These are phyloP conservation scores for Sphenodon punctatus DNA, from an alignment of 2,797 vertebrate genomes.

Conservation along the genomic window DNA sequence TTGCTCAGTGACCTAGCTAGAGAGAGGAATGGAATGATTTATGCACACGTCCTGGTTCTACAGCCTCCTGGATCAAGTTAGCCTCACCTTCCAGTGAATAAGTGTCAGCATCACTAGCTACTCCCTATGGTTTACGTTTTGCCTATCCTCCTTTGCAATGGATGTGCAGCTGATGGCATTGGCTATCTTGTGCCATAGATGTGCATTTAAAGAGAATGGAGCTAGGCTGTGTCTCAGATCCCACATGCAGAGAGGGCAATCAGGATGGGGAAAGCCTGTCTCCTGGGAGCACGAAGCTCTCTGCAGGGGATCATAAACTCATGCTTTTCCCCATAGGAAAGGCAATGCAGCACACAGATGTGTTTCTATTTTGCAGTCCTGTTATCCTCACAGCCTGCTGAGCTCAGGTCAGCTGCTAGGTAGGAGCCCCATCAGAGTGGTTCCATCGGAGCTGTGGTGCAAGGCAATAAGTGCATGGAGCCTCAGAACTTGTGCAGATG, in stretches of 20 bases:
- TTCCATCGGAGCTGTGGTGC: not conserved
- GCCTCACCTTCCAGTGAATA: not conserved
- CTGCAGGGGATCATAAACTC: too few relatives aligned
- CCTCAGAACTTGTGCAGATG: not conserved
- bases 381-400: not conserved
- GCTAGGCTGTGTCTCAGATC: not conserved
- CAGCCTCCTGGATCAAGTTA: not conserved
- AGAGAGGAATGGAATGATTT: not conserved
- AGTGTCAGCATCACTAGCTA: not conserved
- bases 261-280: not conserved
- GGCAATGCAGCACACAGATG: not conserved
- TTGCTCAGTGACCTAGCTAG: conserved; percentile 27
- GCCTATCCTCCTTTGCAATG: not conserved
- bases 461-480: not conserved
- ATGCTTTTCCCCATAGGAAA: too few relatives aligned
- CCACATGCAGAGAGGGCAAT: not conserved
- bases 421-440: not conserved
- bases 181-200: not conserved
- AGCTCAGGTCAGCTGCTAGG: not conserved
- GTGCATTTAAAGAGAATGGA: not conserved
- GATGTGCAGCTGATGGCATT: not conserved
- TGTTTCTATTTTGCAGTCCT: not conserved
- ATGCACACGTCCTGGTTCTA: not conserved
- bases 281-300: not conserved
- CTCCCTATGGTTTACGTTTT: not conserved